Percentiles rank a stretch among this genome's conserved stretches.
These are phyloP conservation scores for Cololabis saira DNA, from an alignment of 2,113 vertebrate species.

Conservation along the genomic window DNA sequence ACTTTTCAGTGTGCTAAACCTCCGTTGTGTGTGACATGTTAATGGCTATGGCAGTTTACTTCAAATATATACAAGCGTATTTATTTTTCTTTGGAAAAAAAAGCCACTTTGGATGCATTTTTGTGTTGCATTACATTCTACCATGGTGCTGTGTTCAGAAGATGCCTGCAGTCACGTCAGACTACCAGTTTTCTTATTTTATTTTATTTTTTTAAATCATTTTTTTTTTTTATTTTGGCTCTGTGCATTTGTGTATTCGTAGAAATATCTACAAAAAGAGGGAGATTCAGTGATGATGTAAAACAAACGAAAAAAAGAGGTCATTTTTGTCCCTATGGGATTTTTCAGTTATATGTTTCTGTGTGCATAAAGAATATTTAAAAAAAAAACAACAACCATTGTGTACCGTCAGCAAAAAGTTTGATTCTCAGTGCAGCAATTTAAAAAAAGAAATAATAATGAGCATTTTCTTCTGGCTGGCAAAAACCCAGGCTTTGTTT, in stretches of 20 bases:
- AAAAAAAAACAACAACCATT: constrained; percentile 70
- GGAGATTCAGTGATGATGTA: constrained; percentile 55
- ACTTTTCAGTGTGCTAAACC: constrained; percentile 63
- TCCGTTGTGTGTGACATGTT: constrained; percentile 68
- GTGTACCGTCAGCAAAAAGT: constrained; percentile 66
- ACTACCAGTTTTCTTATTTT: constrained; percentile 5
- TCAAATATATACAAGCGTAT: constrained; percentile 74
- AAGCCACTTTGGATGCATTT: constrained; percentile 76
- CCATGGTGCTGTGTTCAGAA: constrained; percentile 82
- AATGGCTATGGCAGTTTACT: constrained; percentile 66
- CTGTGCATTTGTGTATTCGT: constrained; percentile 75
- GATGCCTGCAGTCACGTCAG: constrained; percentile 69
- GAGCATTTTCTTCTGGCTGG: constrained; percentile 57
- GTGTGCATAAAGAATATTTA: constrained; percentile 73
- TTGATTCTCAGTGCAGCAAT: constrained; percentile 76
- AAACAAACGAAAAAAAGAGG: constrained; percentile 13
- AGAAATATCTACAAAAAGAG: constrained; percentile 72
- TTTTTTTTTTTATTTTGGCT: constrained; percentile 51
- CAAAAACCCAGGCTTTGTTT: constrained; percentile 55
- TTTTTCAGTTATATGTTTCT: constrained; percentile 72
- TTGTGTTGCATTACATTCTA: constrained; percentile 68
- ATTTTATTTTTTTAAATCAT: too few relatives aligned
- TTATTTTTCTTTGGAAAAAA: constrained; percentile 75
- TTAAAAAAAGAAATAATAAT: constrained; percentile 6
- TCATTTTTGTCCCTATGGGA: constrained; percentile 93